Conservation (phyloP, 2,113 vertebrate species). For the Pedetes capensis region DNA sequence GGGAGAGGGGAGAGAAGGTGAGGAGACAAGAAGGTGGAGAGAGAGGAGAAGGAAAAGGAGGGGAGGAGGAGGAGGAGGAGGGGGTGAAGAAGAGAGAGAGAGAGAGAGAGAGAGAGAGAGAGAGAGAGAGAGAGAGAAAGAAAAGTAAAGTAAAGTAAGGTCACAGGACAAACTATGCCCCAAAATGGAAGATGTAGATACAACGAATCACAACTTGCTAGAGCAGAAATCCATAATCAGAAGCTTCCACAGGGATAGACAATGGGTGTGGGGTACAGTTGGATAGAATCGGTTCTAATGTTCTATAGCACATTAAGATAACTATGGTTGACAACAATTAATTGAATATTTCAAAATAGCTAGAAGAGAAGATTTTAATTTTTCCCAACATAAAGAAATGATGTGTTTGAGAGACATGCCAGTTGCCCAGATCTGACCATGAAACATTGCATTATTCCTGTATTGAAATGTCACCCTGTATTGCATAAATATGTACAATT, state of each 20-base stretch:
- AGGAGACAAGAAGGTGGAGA: too few relatives aligned
- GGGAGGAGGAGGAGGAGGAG: too few relatives aligned
- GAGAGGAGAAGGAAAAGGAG: too few relatives aligned
- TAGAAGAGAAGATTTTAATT: background rate
- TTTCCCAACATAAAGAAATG: background rate
- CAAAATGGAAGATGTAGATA: too few relatives aligned
- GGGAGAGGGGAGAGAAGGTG: too few relatives aligned
- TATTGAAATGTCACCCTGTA: background rate
- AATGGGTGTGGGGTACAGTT: background rate
- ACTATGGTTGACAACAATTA: background rate
- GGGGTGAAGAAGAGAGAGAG: too few relatives aligned
- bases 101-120: too few relatives aligned
- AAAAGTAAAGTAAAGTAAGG: too few relatives aligned
- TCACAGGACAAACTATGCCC: background rate
- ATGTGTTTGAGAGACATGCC: background rate
- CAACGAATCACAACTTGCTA: background rate
- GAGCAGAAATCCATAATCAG: background rate
- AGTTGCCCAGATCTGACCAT: background rate
- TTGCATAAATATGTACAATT: too few relatives aligned
- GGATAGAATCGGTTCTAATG: background rate
- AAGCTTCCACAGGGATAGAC: background rate
- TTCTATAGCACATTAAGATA: background rate
- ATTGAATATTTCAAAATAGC: background rate
- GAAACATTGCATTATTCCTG: background rate
- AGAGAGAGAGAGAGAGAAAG: too few relatives aligned